A percentile compares a stretch with the other conserved stretches of the same genome.
phyloP scores from a whole-genome alignment of 2,113 vertebrate genomes.

The Antechinus stuartii region DNA sequence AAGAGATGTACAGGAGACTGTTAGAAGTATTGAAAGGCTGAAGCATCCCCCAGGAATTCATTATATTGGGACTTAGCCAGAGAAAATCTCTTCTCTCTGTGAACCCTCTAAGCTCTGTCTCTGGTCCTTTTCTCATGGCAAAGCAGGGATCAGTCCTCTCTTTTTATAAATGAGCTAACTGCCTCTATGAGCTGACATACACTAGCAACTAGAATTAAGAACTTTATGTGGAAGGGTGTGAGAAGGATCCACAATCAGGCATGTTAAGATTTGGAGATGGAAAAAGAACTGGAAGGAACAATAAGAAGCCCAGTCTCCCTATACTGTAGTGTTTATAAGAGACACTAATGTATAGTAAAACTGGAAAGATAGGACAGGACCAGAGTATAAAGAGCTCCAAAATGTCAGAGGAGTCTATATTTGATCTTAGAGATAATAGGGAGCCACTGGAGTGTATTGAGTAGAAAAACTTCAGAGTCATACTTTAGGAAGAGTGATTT shows the following conservation, averaged over 20 bases:
- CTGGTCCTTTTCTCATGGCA: neutral
- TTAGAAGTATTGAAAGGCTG: neutral
- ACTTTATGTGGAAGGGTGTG: neutral
- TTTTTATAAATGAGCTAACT: neutral
- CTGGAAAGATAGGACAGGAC: neutral
- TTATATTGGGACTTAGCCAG: neutral
- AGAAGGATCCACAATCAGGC: neutral
- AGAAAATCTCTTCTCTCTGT: neutral
- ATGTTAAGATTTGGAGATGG: neutral
- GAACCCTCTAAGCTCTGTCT: neutral
- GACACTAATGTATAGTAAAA: neutral
- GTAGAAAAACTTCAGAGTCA: neutral
- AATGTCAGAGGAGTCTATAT: neutral
- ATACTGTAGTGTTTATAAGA: neutral
- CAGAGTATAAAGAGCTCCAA: neutral
- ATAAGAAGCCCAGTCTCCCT: neutral
- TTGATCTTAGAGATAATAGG: neutral
- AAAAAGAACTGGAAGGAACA: neutral
- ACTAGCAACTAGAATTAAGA: neutral
- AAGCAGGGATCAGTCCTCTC: neutral
- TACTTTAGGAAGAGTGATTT: neutral
- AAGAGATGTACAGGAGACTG: neutral
- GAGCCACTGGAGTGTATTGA: neutral
- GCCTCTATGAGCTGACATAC: neutral
- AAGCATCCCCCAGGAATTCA: neutral